Conservation (phyloP, 1,140 invertebrate genomes). For the Macrobrachium nipponense region DNA sequence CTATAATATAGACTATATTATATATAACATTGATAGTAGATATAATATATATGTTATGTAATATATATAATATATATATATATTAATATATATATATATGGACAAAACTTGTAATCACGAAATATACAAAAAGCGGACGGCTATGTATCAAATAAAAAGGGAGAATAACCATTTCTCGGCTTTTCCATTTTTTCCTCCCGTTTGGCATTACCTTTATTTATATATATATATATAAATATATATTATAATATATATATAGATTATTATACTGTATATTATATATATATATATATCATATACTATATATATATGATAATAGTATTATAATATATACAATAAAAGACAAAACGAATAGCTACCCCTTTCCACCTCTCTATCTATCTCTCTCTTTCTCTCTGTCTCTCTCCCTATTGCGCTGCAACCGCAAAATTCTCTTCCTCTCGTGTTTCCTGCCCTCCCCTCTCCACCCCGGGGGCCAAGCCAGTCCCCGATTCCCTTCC, state of each 20-base stretch:
- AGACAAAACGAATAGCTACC: not conserved
- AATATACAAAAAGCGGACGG: no score
- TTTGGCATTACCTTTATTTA: no score
- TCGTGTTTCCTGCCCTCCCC: not conserved
- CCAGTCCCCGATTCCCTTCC: not conserved
- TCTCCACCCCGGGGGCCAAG: not conserved
- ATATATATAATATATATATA: not conserved
- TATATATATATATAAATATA: not conserved
- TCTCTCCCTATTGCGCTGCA: not conserved
- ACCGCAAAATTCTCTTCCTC: not conserved
- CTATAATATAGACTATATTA: no score
- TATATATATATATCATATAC: not conserved
- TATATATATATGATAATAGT: conserved; percentile 2
- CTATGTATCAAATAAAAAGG: no score
- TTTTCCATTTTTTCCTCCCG: no score
- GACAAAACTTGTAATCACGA: no score
- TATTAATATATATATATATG: not conserved
- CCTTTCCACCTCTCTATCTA: conserved; percentile 13
- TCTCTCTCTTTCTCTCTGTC: conserved; percentile 3
- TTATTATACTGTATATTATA: not conserved
- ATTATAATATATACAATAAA: not conserved
- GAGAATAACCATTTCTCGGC: no score
- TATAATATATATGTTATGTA: no score
- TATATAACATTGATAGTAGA: no score
- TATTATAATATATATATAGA: not conserved